Base-by-base conservation (phyloP, 2,888 invertebrate genomes). In the Calliopum simillimum region DNA sequence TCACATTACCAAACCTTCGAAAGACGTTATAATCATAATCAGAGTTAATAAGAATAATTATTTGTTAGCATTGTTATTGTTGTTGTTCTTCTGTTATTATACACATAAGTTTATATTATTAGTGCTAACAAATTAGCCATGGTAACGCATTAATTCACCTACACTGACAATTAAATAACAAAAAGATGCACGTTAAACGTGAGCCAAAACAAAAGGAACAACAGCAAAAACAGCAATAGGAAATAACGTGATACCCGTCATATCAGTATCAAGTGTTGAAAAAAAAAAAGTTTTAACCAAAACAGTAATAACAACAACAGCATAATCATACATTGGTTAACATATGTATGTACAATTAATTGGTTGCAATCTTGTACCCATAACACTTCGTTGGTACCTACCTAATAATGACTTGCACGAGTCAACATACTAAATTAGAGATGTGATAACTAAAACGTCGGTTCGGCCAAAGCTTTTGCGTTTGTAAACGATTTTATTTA, bases 11-110 rank as follows among this genome's bases (percentile, higher is more conserved):
- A 33, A 33, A 33, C 33, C 33, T 33, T 33, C 33, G 8, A 33
- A 33, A 33, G 33, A 33, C 8, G 3, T 33, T 33, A 33, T 33
- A 33, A 33, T 33, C 55, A 23, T 56, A 56, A 56, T 56, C 23
- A 56, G 6, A 19, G 21, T 11, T 56, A 56, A 56, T 56, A 8
- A 56, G 12, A 21, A 56, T 56, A 56, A 56, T 56, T 56, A 56
- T 21, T 4, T 21, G 23, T 56, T 56, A 3, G 4, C 14, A 23
- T 4, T 16, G 49, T 49, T 49, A 12, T 49, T 49, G 49, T 49
- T 49, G 13, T 49, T 33, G 33, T 33, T 33, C 8, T 33, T 8
- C 5, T 33, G 33, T 33, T 33, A 33, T 33, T 16, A 16, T n/a
- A 8, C 5, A 47, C 12, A 47, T 47, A n/a, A n/a, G n/a, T n/a